Evolutionary conservation across 2,888 invertebrate species (phyloP).

Genomic region (Watsonalla binaria): DNA sequence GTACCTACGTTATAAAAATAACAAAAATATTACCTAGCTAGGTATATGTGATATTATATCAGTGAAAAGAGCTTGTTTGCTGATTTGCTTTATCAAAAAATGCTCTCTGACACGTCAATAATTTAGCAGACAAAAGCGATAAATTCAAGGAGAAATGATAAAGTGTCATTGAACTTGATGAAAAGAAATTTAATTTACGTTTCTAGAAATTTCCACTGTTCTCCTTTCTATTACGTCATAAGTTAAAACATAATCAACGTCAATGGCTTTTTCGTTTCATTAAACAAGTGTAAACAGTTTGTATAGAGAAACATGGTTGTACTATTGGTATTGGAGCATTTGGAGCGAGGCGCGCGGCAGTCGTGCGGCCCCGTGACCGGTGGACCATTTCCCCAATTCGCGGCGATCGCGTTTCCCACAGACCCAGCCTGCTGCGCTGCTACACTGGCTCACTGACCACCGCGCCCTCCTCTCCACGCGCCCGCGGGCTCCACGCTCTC

Average conservation of each 20-base stretch:
- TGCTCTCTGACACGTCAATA: conserved; percentile 24
- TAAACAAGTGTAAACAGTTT: no score
- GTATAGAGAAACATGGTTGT: no score
- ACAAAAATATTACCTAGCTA: not conserved
- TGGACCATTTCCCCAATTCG: conserved; percentile 57
- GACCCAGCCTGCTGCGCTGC: conserved; percentile 33
- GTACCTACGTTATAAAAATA: not conserved
- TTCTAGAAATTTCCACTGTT: not conserved
- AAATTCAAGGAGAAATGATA: conserved; percentile 69
- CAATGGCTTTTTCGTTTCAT: no score
- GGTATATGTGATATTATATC: not conserved
- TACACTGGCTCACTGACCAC: conserved; percentile 49
- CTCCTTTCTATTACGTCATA: not conserved
- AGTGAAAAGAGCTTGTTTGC: not conserved
- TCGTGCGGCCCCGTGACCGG: conserved; percentile 41
- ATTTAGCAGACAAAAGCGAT: conserved; percentile 49
- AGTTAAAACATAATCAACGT: not conserved
- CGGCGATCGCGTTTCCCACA: conserved; percentile 50
- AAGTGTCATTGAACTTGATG: conserved; percentile 68
- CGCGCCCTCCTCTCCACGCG: conserved; percentile 11
- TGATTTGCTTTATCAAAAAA: conserved; percentile 10
- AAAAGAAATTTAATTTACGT: conserved; percentile 32
- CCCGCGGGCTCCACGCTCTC: no score
- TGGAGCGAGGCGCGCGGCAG: not conserved
- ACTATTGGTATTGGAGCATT: no score